A percentile compares a stretch with the other conserved stretches of the same genome.
phyloP scores from a whole-genome alignment of 2,797 vertebrate genomes.

The Enteromius unitaeniatus region DNA sequence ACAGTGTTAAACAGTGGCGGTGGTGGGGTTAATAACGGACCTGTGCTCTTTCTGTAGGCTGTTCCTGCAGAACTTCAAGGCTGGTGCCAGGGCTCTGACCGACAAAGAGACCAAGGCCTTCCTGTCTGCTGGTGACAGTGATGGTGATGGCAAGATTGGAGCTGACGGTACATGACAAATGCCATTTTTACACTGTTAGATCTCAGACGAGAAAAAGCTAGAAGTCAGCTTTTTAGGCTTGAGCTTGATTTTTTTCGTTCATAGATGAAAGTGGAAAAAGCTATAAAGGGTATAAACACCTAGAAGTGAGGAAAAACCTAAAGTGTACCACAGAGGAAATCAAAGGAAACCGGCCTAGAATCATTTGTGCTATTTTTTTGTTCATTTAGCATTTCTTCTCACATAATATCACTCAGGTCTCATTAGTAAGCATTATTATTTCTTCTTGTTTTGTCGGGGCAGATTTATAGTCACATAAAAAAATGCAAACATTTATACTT shows the following conservation, averaged over 20 bases:
- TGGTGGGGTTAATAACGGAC: not conserved
- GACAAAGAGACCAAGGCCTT: conserved; percentile 67
- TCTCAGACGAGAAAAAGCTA: not conserved
- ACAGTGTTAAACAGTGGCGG: not conserved
- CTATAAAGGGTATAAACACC: not conserved
- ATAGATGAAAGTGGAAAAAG: not conserved
- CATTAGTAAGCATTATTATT: not conserved
- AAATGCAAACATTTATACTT: not conserved
- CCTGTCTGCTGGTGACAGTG: conserved; percentile 70
- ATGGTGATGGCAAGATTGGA: conserved; percentile 84
- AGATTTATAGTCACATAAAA: not conserved
- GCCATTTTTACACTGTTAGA: not conserved
- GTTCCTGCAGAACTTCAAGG: conserved; percentile 72
- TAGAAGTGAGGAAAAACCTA: not conserved
- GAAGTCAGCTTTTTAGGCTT: not conserved
- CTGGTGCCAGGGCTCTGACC: conserved; percentile 65
- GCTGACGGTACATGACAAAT: conserved; percentile 71
- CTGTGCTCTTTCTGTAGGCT: conserved; percentile 50
- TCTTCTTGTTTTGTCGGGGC: too few species aligned
- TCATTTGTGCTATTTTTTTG: not conserved
- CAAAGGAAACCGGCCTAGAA: not conserved
- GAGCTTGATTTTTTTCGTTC: not conserved
- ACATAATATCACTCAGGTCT: not conserved
- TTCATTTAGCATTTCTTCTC: not conserved
- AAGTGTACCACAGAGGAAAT: not conserved